A percentile compares a stretch with the other conserved stretches of the same genome.
phyloP scores from a whole-genome alignment of 2,113 vertebrate genomes.

The Apteryx mantelli region DNA sequence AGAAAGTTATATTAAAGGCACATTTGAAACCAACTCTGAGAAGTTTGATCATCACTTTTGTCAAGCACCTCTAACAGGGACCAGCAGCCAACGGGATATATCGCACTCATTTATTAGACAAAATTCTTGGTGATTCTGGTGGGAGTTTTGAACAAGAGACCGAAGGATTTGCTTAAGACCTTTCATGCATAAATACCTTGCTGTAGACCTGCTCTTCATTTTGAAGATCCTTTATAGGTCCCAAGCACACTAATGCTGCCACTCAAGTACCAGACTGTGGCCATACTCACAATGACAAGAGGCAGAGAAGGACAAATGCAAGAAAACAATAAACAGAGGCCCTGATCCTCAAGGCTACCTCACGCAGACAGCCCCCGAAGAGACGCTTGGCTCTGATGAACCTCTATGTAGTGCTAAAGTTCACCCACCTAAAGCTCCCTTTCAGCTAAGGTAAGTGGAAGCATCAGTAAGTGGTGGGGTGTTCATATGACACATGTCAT shows the following conservation, averaged over 20 bases:
- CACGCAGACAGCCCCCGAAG: too few relatives aligned
- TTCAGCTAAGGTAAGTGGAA: too few relatives aligned
- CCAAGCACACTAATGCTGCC: neutral
- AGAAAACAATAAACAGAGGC: neutral
- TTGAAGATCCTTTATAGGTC: neutral
- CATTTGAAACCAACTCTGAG: neutral
- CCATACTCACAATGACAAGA: neutral
- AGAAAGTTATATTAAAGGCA: neutral
- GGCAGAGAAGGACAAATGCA: neutral
- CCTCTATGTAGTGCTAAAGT: too few relatives aligned
- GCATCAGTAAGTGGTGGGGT: too few relatives aligned
- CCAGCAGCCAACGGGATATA: neutral
- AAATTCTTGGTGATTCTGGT: neutral
- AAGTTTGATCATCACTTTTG: slow-evolving; percentile 1
- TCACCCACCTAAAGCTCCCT: neutral
- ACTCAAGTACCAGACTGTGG: neutral
- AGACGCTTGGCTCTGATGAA: neutral
- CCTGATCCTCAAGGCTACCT: too few relatives aligned
- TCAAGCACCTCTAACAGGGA: neutral
- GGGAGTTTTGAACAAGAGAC: neutral
- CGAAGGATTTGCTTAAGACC: neutral
- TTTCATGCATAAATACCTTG: neutral
- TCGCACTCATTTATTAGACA: neutral
- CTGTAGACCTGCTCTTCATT: neutral
- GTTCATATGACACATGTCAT: neutral